Conservation (phyloP, 2,113 vertebrate genomes). For the Elaphurus davidianus region DNA sequence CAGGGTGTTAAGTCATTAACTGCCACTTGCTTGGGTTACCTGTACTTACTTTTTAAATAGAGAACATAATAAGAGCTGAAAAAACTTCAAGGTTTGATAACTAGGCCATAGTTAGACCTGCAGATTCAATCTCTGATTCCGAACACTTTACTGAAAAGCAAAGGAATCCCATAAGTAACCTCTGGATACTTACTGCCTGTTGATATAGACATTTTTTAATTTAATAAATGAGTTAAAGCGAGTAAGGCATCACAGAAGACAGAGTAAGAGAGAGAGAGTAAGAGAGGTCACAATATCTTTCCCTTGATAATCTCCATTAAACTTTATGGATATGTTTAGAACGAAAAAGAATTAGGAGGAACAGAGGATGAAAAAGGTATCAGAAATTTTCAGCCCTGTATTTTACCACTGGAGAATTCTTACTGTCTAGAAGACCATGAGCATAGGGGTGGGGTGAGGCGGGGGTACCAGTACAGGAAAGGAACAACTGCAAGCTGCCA, state of each 20-base stretch:
- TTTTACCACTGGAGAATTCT: constrained; percentile 26
- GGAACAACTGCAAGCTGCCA: background rate
- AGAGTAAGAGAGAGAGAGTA: background rate
- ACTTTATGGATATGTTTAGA: background rate
- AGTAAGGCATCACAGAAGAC: background rate
- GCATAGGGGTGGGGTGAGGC: background rate
- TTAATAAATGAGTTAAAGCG: background rate
- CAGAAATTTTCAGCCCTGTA: background rate
- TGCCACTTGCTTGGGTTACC: background rate
- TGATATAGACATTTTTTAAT: background rate
- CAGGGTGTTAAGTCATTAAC: background rate
- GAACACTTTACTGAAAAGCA: background rate
- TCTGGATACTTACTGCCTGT: background rate
- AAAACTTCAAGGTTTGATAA: background rate
- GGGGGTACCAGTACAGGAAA: background rate
- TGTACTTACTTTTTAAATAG: background rate
- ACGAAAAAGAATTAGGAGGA: background rate
- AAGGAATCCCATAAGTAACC: background rate
- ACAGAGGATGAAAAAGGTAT: background rate
- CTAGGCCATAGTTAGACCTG: background rate
- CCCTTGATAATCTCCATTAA: constrained; percentile 12
- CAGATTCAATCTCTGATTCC: background rate
- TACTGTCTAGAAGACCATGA: constrained; percentile 4
- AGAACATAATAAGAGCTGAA: background rate
- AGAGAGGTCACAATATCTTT: background rate